Conservation (phyloP, 64 coral and sea anemone species). For the Anthopleura sola region DNA sequence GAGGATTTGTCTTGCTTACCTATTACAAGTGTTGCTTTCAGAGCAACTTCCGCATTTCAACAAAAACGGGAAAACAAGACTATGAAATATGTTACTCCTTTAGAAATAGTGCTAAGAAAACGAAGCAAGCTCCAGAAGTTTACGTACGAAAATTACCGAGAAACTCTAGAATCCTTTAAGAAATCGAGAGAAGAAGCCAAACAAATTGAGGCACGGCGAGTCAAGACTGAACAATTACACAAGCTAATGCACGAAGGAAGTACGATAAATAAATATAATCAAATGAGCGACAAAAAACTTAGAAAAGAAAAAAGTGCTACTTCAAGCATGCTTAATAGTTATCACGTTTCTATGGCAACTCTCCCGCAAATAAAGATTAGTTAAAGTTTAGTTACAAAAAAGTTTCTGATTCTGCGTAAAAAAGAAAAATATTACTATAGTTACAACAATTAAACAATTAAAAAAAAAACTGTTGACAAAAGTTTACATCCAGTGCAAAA, state of each 20-base stretch:
- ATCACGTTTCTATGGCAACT: neutral
- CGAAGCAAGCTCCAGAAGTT: neutral
- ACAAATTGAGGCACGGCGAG: neutral
- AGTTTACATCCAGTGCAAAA: too few species aligned
- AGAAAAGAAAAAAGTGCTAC: neutral
- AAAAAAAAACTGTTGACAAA: too few species aligned
- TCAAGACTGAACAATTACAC: neutral
- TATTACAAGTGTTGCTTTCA: conserved; percentile 1
- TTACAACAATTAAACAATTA: too few species aligned
- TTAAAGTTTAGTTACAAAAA: neutral
- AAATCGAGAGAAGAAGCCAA: neutral
- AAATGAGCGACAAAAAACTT: neutral
- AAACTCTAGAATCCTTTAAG: neutral
- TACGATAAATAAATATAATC: neutral
- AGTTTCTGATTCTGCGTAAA: too few species aligned
- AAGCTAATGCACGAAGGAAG: neutral
- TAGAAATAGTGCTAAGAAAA: neutral
- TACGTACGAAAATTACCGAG: neutral
- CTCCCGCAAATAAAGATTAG: neutral
- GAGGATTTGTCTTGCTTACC: neutral
- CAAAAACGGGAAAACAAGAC: neutral
- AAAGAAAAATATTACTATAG: too few species aligned
- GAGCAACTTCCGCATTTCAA: neutral
- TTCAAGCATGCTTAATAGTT: neutral
- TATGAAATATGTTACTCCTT: neutral